A percentile compares a stretch with the other conserved stretches of the same genome.
phyloP scores from a whole-genome alignment of 2,888 invertebrate species.

The Leucania comma region DNA sequence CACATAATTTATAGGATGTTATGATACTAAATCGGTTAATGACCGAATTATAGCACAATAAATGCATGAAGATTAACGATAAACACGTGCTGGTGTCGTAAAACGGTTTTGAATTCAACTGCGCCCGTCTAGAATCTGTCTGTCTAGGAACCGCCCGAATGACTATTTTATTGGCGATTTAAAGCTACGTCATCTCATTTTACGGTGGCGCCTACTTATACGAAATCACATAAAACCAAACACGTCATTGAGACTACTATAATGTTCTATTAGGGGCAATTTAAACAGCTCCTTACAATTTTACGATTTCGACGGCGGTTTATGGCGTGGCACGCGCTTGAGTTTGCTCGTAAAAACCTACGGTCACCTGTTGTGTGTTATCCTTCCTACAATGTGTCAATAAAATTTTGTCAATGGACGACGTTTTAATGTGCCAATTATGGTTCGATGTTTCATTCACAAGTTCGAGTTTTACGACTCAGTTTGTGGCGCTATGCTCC shows the following conservation, averaged over 20 bases:
- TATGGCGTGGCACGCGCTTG: slow-evolving; percentile 81
- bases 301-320: slow-evolving; percentile 84
- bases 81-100: slow-evolving; percentile 61
- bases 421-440: slow-evolving; percentile 85
- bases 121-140: slow-evolving; percentile 69
- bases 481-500: slow-evolving; percentile 66
- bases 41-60: slow-evolving; percentile 54
- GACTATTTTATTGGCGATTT: slow-evolving; percentile 71
- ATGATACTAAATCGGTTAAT: slow-evolving; percentile 60
- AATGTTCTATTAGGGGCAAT: slow-evolving; percentile 85
- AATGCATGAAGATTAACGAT: slow-evolving; percentile 57
- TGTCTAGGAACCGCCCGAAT: slow-evolving; percentile 65
- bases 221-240: slow-evolving; percentile 83
- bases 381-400: slow-evolving; percentile 81
- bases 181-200: slow-evolving; percentile 71
- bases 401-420: slow-evolving; percentile 86
- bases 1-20: slow-evolving; percentile 48
- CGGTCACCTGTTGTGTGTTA: slow-evolving; percentile 88
- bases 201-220: slow-evolving; percentile 77
- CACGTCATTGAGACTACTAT: slow-evolving; percentile 83
- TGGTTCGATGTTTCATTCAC: slow-evolving; percentile 83
- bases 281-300: slow-evolving; percentile 83
- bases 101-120: slow-evolving; percentile 62
- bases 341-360: slow-evolving; percentile 85
- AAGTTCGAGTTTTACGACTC: slow-evolving; percentile 76